phyloP scores from a whole-genome alignment of 1,140 invertebrate species.

The Philopotamus ludificatus region DNA sequence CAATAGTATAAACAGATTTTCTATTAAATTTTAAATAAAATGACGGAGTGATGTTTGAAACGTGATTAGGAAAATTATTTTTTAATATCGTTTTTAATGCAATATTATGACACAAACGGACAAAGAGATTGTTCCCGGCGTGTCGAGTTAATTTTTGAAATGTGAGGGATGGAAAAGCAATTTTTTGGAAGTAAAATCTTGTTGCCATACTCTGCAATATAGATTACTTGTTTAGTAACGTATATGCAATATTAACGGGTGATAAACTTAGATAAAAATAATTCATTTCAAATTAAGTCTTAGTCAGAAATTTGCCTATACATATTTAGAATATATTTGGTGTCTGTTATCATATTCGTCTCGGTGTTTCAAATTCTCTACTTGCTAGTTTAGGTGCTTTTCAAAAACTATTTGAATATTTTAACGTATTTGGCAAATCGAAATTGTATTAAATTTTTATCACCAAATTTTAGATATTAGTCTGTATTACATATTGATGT shows the following conservation, averaged over 20 bases:
- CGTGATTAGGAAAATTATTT: constrained; percentile 16
- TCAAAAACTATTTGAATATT: constrained; percentile 33
- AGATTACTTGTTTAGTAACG: constrained; percentile 42
- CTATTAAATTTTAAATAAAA: constrained; percentile 31
- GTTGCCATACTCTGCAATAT: constrained; percentile 36
- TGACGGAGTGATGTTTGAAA: constrained; percentile 19
- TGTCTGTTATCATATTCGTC: constrained; percentile 41
- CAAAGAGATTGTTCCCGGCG: too few species aligned
- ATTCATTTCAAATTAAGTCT: constrained; percentile 24
- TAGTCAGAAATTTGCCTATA: constrained; percentile 37
- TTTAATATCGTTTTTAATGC: not conserved
- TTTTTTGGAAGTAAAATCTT: not conserved
- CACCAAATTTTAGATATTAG: constrained; percentile 36
- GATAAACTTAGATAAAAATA: constrained; percentile 37
- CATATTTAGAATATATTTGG: constrained; percentile 39
- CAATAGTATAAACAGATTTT: constrained; percentile 39
- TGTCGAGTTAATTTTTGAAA: too few species aligned
- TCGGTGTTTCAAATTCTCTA: constrained; percentile 40
- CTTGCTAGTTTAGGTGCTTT: constrained; percentile 42
- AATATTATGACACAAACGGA: not conserved
- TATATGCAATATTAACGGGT: constrained; percentile 44
- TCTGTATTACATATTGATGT: constrained; percentile 36
- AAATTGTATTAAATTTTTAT: constrained; percentile 32
- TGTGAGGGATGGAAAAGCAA: too few species aligned
- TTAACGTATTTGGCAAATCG: constrained; percentile 36